Evolutionary conservation across 2,113 vertebrate species (phyloP), one percentile per base, ranked within the genome.

Genomic region (Carassius carassius): DNA sequence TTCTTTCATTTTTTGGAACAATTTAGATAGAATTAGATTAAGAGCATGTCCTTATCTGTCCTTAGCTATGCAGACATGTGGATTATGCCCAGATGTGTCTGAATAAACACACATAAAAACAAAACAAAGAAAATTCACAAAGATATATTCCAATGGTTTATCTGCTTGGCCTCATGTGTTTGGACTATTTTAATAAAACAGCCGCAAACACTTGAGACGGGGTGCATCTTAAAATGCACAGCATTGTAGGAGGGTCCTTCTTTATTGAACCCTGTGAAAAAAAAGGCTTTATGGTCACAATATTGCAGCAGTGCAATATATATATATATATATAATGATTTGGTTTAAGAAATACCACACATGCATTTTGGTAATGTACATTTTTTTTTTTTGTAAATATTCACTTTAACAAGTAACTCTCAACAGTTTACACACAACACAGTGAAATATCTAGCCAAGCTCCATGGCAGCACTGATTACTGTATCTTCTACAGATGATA

Each of bases 1-100:
- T 98, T 98, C 95, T 96, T 91, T 97, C 95, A 97, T 98, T 99
- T 97, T 93, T 92, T 95, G 89, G 87, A 87, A 89, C 91, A 92
- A 91, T 92, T 97, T 97, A 92, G 94, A 96, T 96, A 93, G 95
- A 97, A 97, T 98, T 97, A 97, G 94, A 96, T 95, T 93, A 92
- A 95, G 94, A 91, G 91, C 92, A 95, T 88, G 89, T 88, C 93
- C n/a, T n/a, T n/a, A 93, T 95, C 94, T 95, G 93, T 94, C 96
- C 94, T 95, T 86, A 91, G 83, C 9, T 29, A 47, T 79, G 29
- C 90, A 92, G 91, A 94, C 92, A 94, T 95, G 96, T 95, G 93
- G 94, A 86, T 76, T 72, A 67, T n/a, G 67, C 54, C 81, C 44
- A 78, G 81, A 44, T 49, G 16, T 85, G 78, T 90, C 73, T 89